Conservation (phyloP, 2,113 vertebrate species). For the Stictonetta naevosa region DNA sequence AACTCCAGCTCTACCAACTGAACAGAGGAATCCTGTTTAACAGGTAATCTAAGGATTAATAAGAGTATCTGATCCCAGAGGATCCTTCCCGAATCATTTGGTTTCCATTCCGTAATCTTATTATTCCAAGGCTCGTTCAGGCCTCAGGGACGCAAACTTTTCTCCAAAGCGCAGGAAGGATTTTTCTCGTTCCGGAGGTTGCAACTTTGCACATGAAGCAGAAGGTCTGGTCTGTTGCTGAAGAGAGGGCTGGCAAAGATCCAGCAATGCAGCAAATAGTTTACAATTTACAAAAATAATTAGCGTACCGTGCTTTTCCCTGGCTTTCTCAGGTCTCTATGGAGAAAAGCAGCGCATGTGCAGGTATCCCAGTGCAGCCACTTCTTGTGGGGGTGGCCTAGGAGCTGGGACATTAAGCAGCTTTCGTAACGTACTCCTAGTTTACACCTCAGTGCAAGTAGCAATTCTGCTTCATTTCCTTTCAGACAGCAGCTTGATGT, state of each 20-base stretch:
- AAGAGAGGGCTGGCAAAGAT: neutral
- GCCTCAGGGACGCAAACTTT: neutral
- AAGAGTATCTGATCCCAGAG: neutral
- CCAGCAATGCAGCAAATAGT: neutral
- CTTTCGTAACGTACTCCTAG: neutral
- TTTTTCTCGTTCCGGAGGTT: neutral
- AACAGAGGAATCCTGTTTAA: neutral
- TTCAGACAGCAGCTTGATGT: neutral
- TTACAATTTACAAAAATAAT: neutral
- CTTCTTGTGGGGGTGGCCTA: accelerated
- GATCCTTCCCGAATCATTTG: neutral
- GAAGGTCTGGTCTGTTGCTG: neutral
- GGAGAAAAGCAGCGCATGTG: neutral
- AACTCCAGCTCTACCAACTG: neutral
- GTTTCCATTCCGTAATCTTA: neutral
- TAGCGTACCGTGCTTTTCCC: accelerated
- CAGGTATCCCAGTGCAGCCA: neutral
- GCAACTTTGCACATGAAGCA: accelerated
- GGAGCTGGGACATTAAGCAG: neutral
- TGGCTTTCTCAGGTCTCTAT: neutral
- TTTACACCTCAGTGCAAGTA: neutral
- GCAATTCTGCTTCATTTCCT: neutral
- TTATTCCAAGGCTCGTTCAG: neutral
- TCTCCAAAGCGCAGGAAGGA: neutral
- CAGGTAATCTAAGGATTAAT: neutral